Percentiles rank a stretch among this genome's conserved stretches.
These are phyloP conservation scores for Rhinolophus ferrumequinum DNA, from an alignment of 2,113 vertebrate species.

Conservation along the genomic window DNA sequence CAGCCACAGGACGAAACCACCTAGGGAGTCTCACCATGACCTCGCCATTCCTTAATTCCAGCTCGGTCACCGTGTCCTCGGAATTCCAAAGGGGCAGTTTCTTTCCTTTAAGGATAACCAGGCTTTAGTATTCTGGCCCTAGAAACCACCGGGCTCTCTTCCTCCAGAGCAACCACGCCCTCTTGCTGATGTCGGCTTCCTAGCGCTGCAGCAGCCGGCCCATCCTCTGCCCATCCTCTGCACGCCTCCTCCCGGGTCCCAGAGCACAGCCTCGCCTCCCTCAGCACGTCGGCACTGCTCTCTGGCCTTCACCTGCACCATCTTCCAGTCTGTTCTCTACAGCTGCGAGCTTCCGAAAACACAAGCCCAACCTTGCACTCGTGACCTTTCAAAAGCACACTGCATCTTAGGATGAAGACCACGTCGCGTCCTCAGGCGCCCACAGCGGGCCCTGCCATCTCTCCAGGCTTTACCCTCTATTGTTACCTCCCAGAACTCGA, in stretches of 20 bases:
- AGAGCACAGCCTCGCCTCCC: rapidly evolving
- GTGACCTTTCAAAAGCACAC: neutral
- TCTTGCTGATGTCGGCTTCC: too few relatives aligned
- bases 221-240: neutral
- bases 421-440: neutral
- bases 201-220: neutral
- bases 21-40: too few relatives aligned
- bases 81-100: neutral
- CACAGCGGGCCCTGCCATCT: neutral
- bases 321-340: neutral
- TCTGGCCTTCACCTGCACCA: neutral
- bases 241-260: neutral
- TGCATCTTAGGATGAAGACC: neutral
- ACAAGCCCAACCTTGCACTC: neutral
- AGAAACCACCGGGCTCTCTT: neutral
- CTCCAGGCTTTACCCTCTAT: neutral
- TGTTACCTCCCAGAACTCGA: neutral
- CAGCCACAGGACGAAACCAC: neutral
- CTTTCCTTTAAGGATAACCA: neutral
- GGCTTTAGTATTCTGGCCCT: neutral
- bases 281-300: neutral
- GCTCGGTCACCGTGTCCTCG: neutral
- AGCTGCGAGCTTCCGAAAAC: neutral
- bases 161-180: neutral
- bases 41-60: neutral